phyloP scores from a whole-genome alignment of 2,113 vertebrate species.

The Corydoras maculifer region DNA sequence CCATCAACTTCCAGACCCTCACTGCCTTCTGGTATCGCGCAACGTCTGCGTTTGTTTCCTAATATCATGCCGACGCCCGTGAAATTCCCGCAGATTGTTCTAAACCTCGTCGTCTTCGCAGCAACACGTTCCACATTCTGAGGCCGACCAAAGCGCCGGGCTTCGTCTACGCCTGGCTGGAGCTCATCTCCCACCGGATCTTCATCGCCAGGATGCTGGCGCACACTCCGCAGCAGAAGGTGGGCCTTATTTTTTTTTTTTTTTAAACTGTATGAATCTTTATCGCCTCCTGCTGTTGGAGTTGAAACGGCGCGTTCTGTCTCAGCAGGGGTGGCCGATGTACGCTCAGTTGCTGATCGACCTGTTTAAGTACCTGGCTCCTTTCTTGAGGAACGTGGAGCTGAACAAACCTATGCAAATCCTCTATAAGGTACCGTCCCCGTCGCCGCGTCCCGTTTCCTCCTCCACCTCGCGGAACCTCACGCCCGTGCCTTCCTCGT shows the following conservation, averaged over 20 bases:
- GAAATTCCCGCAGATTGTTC: not conserved
- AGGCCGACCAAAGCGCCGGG: constrained; percentile 98
- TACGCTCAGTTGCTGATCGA: constrained; percentile 96
- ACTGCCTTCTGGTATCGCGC: constrained; percentile 90
- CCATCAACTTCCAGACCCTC: constrained; percentile 98
- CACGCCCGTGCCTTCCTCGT: not conserved
- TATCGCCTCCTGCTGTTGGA: too few relatives aligned
- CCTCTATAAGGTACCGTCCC: constrained; percentile 87
- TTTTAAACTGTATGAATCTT: too few relatives aligned
- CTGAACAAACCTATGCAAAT: constrained; percentile 99
- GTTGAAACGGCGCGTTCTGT: not conserved
- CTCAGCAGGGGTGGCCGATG: constrained; percentile 94
- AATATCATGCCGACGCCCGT: too few relatives aligned
- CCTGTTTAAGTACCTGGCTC: constrained; percentile 96
- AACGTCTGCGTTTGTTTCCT: too few relatives aligned
- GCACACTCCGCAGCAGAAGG: constrained; percentile 99
- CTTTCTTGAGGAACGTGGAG: constrained; percentile 97
- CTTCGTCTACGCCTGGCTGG: constrained; percentile 98
- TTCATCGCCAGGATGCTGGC: constrained; percentile 99
- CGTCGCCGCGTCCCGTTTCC: not conserved
- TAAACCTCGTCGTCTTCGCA: constrained; percentile 51
- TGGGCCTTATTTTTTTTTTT: constrained; percentile 39
- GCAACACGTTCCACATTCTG: constrained; percentile 99
- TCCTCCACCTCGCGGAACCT: not conserved
- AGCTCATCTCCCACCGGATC: constrained; percentile 97